Evolutionary conservation across 2,888 invertebrate species (phyloP).

Genomic region (Caenorhabditis becei): DNA sequence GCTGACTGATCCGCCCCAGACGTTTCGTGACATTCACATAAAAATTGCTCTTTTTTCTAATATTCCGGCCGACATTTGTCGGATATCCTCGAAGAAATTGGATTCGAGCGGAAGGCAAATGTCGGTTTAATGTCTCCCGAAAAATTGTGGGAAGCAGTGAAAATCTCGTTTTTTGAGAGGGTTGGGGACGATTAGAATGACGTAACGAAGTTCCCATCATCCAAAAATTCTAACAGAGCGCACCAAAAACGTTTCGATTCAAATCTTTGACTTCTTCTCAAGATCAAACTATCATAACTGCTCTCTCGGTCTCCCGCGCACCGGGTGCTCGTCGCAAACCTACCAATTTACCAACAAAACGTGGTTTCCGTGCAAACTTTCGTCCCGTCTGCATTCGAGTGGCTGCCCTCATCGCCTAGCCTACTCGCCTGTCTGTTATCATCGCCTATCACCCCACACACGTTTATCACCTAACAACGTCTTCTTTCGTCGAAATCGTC

Average conservation of each 20-base stretch:
- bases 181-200: no score
- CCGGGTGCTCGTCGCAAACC: slow-evolving; percentile 16
- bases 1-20: no score
- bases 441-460: slow-evolving; percentile 10
- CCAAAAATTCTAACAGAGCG: no score
- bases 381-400: slow-evolving; percentile 21
- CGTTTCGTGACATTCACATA: no score
- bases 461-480: slow-evolving; percentile 7
- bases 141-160: no score
- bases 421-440: slow-evolving; percentile 33
- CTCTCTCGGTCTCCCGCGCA: slow-evolving; percentile 19
- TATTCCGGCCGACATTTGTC: background rate
- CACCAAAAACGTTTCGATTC: no score
- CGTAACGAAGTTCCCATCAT: no score
- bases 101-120: no score
- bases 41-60: background rate
- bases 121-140: no score
- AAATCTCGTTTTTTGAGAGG: no score
- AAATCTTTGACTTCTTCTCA: slow-evolving; percentile 4
- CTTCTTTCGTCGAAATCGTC: slow-evolving; percentile 8
- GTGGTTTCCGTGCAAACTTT: slow-evolving; percentile 34
- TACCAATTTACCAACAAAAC: slow-evolving; percentile 19
- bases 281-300: slow-evolving; percentile 39
- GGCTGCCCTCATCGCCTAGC: slow-evolving; percentile 4
- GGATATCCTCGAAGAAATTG: no score